These are phyloP conservation scores for Danio aesculapii DNA, from an alignment of 2,797 vertebrate genomes.

Conservation along the genomic window DNA sequence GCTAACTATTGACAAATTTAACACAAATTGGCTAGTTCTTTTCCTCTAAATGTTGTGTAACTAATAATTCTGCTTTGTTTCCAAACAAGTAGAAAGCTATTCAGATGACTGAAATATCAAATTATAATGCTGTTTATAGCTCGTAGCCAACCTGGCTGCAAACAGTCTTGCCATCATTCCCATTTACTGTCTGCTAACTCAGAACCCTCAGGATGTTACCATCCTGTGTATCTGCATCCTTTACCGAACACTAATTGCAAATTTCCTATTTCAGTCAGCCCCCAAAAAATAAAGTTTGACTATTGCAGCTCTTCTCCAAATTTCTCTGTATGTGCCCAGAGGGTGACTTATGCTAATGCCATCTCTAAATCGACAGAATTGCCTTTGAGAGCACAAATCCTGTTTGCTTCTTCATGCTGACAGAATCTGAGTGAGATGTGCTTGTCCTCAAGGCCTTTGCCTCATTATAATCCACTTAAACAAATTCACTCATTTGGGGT, in stretches of 20 bases:
- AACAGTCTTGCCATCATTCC: slow-evolving; percentile 33
- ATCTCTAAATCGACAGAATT: slow-evolving; percentile 61
- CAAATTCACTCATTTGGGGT: slow-evolving; percentile 42
- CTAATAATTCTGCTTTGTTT: slow-evolving; percentile 28
- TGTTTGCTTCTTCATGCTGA: slow-evolving; percentile 62
- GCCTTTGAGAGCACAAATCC: slow-evolving; percentile 57
- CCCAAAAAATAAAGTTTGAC: slow-evolving; percentile 64
- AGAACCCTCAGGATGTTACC: slow-evolving; percentile 38
- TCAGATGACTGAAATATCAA: slow-evolving; percentile 39
- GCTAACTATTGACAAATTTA: background rate
- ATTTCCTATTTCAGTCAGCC: slow-evolving; percentile 51
- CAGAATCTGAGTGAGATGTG: slow-evolving; percentile 59
- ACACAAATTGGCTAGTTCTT: background rate
- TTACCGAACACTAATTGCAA: slow-evolving; percentile 34
- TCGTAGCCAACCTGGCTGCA: slow-evolving; percentile 41
- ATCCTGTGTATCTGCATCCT: slow-evolving; percentile 42
- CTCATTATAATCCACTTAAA: slow-evolving; percentile 60
- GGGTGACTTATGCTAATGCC: slow-evolving; percentile 66
- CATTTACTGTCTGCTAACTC: slow-evolving; percentile 30
- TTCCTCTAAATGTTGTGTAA: background rate
- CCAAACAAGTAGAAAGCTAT: slow-evolving; percentile 35
- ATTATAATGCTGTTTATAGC: slow-evolving; percentile 56
- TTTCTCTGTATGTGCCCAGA: slow-evolving; percentile 53
- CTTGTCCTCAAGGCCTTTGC: slow-evolving; percentile 57
- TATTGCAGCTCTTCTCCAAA: slow-evolving; percentile 56